A percentile compares a stretch with the other conserved stretches of the same genome.
These are phyloP conservation scores for Atrina japonica DNA, from an alignment of 2,888 invertebrate species.

Conservation along the genomic window DNA sequence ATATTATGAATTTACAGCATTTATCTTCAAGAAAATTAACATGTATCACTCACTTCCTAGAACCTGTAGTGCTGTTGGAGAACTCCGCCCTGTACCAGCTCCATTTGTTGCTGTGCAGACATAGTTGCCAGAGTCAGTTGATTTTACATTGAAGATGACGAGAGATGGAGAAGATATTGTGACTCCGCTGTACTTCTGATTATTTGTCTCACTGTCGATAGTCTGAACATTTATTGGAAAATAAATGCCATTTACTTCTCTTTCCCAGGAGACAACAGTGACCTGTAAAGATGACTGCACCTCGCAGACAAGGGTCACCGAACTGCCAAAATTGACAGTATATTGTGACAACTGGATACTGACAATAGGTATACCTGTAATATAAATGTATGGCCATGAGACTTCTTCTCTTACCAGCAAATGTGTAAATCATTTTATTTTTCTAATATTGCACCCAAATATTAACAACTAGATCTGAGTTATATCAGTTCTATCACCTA, in stretches of 20 bases:
- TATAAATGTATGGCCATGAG: no score
- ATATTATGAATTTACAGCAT: no score
- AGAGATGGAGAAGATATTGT: slow-evolving; percentile 27
- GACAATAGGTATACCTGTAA: no score
- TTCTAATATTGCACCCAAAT: no score
- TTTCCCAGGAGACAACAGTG: slow-evolving; percentile 25
- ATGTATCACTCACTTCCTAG: slow-evolving; percentile 28
- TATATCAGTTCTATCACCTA: no score
- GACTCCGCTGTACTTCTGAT: slow-evolving; percentile 29
- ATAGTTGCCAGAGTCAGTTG: slow-evolving; percentile 27
- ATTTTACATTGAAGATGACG: slow-evolving; percentile 17
- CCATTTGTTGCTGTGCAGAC: slow-evolving; percentile 28
- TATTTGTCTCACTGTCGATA: slow-evolving; percentile 2
- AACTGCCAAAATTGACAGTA: slow-evolving; percentile 12
- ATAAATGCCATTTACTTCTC: slow-evolving; percentile 7
- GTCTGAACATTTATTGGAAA: not conserved
- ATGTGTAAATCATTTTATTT: no score
- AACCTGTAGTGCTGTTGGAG: slow-evolving; percentile 17
- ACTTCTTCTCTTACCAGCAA: no score
- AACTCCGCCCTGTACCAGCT: slow-evolving; percentile 30
- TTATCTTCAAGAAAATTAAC: no score
- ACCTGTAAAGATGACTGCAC: slow-evolving; percentile 19
- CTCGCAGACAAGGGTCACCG: slow-evolving; percentile 22
- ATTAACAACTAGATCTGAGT: no score
- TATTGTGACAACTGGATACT: no score